Evolutionary conservation across 1,140 invertebrate genomes (phyloP).

Genomic region (Sminthurides bifidus): DNA sequence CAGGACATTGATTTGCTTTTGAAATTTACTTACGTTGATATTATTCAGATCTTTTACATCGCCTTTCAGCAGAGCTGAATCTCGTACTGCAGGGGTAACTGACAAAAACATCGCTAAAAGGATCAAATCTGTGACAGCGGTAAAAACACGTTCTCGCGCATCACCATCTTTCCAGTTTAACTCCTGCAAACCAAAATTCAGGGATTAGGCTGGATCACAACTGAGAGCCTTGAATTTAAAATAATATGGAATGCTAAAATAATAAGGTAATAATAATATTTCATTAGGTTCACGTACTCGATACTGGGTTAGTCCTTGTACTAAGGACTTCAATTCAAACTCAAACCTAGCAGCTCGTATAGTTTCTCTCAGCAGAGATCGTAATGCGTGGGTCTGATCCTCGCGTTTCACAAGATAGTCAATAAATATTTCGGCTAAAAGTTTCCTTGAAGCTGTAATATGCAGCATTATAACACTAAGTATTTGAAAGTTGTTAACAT

Average conservation of each 20-base stretch:
- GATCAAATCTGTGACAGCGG: constrained; percentile 69
- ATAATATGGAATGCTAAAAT: neutral
- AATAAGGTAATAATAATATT: constrained; percentile 38
- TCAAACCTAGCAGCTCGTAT: constrained; percentile 66
- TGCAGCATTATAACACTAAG: constrained; percentile 75
- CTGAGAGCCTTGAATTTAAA: neutral
- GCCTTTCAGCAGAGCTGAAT: constrained; percentile 50
- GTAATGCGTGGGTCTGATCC: constrained; percentile 73
- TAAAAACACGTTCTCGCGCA: constrained; percentile 59
- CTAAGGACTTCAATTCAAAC: constrained; percentile 54
- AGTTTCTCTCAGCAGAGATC: constrained; percentile 73
- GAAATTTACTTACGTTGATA: constrained; percentile 32
- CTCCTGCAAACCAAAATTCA: constrained; percentile 10
- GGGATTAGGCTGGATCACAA: neutral
- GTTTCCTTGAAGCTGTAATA: constrained; percentile 58
- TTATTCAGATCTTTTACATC: constrained; percentile 48
- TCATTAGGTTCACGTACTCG: constrained; percentile 33
- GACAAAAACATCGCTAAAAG: constrained; percentile 71
- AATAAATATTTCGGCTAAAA: constrained; percentile 65
- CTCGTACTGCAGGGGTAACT: constrained; percentile 61
- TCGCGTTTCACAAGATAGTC: constrained; percentile 78
- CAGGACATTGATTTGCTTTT: no score
- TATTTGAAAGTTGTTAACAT: constrained; percentile 87
- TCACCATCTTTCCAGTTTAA: constrained; percentile 31
- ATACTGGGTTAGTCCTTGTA: constrained; percentile 51